Conservation (phyloP, 2,113 vertebrate species). For the Lepisosteus oculatus region DNA sequence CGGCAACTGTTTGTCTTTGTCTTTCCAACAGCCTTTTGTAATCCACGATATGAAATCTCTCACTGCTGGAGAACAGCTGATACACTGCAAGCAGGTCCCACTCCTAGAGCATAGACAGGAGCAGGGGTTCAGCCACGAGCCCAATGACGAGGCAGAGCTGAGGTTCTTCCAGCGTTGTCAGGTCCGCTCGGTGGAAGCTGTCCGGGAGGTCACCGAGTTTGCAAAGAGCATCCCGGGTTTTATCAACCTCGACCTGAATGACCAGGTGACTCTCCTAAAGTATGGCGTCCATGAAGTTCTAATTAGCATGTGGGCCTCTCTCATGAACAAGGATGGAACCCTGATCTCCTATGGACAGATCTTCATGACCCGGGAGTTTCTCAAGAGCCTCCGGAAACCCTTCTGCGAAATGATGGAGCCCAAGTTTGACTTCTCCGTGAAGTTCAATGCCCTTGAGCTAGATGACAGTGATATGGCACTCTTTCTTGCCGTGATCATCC, state of each 20-base stretch:
- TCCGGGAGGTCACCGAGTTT: conserved; percentile 95
- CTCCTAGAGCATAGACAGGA: conserved; percentile 64
- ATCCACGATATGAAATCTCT: conserved; percentile 98
- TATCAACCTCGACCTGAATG: conserved; percentile 86
- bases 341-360: conserved; percentile 93
- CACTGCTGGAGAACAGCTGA: conserved; percentile 91
- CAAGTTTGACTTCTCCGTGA: conserved; percentile 97
- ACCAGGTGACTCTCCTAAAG: conserved; percentile 96
- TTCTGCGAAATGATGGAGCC: conserved; percentile 97
- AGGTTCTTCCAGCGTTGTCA: conserved; percentile 94
- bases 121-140: conserved; percentile 60
- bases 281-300: conserved; percentile 95
- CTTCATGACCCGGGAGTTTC: conserved; percentile 97
- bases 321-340: conserved; percentile 98
- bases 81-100: conserved; percentile 80
- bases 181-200: conserved; percentile 88
- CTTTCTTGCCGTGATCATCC: conserved; percentile 96
- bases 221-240: conserved; percentile 97
- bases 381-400: conserved; percentile 94
- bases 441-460: conserved; percentile 95
- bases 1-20: not conserved
- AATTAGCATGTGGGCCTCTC: conserved; percentile 90
- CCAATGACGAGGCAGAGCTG: conserved; percentile 83
- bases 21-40: conserved; percentile 81
- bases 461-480: conserved; percentile 97